phyloP scores from a whole-genome alignment of 2,797 vertebrate species.

The Channa striata region DNA sequence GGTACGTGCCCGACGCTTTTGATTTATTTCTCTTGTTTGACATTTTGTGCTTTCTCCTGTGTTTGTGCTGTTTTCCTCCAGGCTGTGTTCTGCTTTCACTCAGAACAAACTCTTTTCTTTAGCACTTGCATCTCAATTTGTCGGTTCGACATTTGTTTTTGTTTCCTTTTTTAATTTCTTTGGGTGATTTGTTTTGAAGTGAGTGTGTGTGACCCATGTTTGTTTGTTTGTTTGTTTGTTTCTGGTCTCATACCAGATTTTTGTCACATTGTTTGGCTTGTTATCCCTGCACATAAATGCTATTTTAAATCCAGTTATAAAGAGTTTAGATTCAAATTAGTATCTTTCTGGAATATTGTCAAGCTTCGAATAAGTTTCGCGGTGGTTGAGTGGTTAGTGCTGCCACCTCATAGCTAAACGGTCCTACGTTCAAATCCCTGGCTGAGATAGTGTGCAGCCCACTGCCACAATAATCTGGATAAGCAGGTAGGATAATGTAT shows the following conservation, averaged over 20 bases:
- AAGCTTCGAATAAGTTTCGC: too few species aligned
- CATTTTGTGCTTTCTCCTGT: constrained; percentile 23
- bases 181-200: constrained; percentile 25
- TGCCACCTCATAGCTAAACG: too few species aligned
- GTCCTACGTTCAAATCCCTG: too few species aligned
- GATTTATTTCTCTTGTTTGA: constrained; percentile 19
- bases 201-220: not conserved
- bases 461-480: too few species aligned
- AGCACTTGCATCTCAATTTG: constrained; percentile 11
- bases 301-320: too few species aligned
- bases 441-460: too few species aligned
- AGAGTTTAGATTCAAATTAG: too few species aligned
- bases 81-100: constrained; percentile 28
- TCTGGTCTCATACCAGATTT: not conserved
- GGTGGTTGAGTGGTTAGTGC: too few species aligned
- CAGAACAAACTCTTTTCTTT: not conserved
- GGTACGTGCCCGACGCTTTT: not conserved
- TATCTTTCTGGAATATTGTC: too few species aligned
- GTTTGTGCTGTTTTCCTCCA: constrained; percentile 12
- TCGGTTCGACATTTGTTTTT: constrained; percentile 38
- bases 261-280: constrained; percentile 1
- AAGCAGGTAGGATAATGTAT: too few species aligned
- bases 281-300: not conserved
- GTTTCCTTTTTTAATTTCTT: constrained; percentile 9
- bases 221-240: too few species aligned